phyloP scores from a whole-genome alignment of 2,888 invertebrate species.

The Ischnus inquisitorius region DNA sequence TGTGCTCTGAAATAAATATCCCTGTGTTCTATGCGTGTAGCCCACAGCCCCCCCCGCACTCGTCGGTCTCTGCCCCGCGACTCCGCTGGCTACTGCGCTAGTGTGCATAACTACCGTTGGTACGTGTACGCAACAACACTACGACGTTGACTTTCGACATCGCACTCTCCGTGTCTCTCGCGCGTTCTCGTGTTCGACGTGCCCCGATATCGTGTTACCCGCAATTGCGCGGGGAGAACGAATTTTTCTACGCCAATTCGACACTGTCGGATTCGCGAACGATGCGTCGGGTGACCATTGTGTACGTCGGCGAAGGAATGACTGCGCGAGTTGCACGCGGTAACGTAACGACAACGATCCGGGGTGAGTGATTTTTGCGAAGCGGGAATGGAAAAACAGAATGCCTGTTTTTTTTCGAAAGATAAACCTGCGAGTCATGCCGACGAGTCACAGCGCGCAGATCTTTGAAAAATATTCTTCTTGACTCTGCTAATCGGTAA shows the following conservation, averaged over 20 bases:
- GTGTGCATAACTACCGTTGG: neutral
- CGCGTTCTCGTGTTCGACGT: slow-evolving; percentile 1
- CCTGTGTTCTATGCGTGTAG: neutral
- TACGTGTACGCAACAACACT: neutral
- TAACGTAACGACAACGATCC: no score
- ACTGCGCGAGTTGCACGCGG: neutral
- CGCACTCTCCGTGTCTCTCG: neutral
- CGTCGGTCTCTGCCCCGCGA: neutral
- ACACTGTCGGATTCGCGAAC: neutral
- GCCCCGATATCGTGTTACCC: neutral
- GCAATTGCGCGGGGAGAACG: slow-evolving; percentile 2
- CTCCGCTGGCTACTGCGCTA: neutral
- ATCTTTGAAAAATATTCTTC: no score
- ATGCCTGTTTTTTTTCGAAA: no score
- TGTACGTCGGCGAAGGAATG: neutral
- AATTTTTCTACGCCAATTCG: neutral
- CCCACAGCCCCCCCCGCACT: neutral
- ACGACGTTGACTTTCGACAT: neutral
- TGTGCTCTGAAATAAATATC: neutral
- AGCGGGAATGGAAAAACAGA: no score
- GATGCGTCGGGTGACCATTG: neutral
- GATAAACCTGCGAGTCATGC: no score
- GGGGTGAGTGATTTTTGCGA: no score
- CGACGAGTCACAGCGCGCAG: no score
- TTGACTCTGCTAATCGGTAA: no score